Percentiles rank a stretch among this genome's conserved stretches.
Evolutionary conservation across 1,140 invertebrate genomes (phyloP).

Genomic region (Coenobita brevimanus): DNA sequence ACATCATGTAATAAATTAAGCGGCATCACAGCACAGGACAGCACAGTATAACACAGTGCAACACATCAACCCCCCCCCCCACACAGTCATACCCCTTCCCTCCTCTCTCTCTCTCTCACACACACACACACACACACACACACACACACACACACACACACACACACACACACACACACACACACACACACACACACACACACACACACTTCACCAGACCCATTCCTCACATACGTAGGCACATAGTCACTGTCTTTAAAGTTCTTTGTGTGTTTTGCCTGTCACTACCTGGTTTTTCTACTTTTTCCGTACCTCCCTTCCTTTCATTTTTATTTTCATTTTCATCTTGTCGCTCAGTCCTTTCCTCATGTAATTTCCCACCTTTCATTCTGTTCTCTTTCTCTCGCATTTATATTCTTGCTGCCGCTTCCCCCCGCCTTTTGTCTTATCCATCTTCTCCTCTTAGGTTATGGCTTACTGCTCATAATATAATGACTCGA

Average conservation of each 20-base stretch:
- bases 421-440: too few relatives aligned
- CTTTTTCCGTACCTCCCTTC: neutral
- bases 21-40: too few relatives aligned
- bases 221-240: neutral
- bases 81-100: neutral
- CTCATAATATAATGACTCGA: too few relatives aligned
- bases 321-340: neutral
- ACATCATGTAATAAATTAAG: too few relatives aligned
- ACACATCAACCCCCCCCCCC: neutral
- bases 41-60: too few relatives aligned
- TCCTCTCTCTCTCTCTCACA: too few relatives aligned
- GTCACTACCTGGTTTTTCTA: neutral
- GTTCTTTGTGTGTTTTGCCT: neutral
- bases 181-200: slow-evolving; percentile 1
- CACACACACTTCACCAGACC: neutral
- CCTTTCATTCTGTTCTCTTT: neutral
- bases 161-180: slow-evolving; percentile 1
- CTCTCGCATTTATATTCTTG: too few relatives aligned
- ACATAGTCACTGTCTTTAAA: neutral
- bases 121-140: too few relatives aligned
- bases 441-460: too few relatives aligned
- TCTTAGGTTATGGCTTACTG: too few relatives aligned
- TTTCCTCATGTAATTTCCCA: too few relatives aligned
- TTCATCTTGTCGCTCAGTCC: neutral
- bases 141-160: too few relatives aligned